Evolutionary conservation across 2,888 invertebrate species (phyloP).

Genomic region (Corbicula japonica): DNA sequence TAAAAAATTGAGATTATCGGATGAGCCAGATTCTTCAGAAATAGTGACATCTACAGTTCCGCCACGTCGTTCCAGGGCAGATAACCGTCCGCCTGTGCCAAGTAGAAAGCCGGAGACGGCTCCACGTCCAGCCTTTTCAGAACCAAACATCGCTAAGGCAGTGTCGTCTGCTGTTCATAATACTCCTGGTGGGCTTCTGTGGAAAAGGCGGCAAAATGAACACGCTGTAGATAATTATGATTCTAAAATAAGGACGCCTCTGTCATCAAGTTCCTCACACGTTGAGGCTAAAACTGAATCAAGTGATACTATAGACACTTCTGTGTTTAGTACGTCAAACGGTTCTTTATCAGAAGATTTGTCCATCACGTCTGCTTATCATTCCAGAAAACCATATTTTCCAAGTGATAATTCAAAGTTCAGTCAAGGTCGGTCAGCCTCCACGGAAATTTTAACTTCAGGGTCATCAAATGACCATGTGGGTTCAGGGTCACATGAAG

Average conservation of each 20-base stretch:
- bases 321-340: conserved; percentile 56
- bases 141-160: conserved; percentile 60
- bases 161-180: conserved; percentile 59
- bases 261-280: conserved; percentile 47
- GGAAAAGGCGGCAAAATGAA: conserved; percentile 72
- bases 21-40: conserved; percentile 9
- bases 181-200: conserved; percentile 73
- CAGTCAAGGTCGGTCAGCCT: conserved; percentile 59
- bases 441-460: conserved; percentile 56
- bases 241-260: conserved; percentile 37
- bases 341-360: conserved; percentile 62
- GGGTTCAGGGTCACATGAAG: conserved; percentile 43
- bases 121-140: conserved; percentile 58
- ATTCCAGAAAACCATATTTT: conserved; percentile 61
- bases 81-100: conserved; percentile 63
- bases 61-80: conserved; percentile 57
- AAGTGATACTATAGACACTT: conserved; percentile 51
- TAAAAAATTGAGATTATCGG: conserved; percentile 29
- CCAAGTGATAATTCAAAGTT: conserved; percentile 55
- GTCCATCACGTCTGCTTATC: conserved; percentile 65
- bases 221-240: conserved; percentile 49
- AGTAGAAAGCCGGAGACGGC: conserved; percentile 50
- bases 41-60: not conserved
- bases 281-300: conserved; percentile 36
- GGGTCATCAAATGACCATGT: conserved; percentile 49